Conservation (phyloP, 2,113 vertebrate genomes). For the Ramphastos sulfuratus region DNA sequence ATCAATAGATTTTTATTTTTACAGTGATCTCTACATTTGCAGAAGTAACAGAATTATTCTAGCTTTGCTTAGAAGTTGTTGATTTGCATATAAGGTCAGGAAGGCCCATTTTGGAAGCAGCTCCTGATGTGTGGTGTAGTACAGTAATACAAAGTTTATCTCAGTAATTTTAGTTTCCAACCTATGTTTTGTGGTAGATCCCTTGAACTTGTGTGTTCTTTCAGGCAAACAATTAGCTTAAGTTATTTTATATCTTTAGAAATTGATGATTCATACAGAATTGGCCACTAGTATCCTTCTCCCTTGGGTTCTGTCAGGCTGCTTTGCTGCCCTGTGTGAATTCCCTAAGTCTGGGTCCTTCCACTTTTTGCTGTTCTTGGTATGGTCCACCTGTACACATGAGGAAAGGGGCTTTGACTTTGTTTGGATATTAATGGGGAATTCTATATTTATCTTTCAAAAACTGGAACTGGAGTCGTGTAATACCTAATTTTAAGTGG, state of each 20-base stretch:
- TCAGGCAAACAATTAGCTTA: neutral
- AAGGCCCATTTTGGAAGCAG: neutral
- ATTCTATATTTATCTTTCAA: neutral
- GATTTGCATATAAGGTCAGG: neutral
- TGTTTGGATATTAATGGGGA: neutral
- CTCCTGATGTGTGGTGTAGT: neutral
- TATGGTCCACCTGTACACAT: neutral
- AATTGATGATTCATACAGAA: neutral
- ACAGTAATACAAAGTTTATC: neutral
- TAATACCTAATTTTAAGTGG: neutral
- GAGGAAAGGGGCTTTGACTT: neutral
- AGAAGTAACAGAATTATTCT: neutral
- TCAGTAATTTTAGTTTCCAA: neutral
- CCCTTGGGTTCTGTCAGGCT: neutral
- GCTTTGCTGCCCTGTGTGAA: neutral
- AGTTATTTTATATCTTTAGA: neutral
- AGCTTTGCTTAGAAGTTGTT: neutral
- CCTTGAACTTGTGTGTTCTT: neutral
- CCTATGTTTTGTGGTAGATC: neutral
- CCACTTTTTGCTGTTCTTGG: neutral
- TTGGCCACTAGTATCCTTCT: neutral
- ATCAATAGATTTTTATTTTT: neutral
- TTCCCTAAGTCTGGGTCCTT: neutral
- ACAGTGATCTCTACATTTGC: neutral
- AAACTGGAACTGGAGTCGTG: rapidly evolving